Percentiles rank a stretch among this genome's conserved stretches.
Evolutionary conservation across 2,113 vertebrate genomes (phyloP).

Genomic region (Albula glossodonta): DNA sequence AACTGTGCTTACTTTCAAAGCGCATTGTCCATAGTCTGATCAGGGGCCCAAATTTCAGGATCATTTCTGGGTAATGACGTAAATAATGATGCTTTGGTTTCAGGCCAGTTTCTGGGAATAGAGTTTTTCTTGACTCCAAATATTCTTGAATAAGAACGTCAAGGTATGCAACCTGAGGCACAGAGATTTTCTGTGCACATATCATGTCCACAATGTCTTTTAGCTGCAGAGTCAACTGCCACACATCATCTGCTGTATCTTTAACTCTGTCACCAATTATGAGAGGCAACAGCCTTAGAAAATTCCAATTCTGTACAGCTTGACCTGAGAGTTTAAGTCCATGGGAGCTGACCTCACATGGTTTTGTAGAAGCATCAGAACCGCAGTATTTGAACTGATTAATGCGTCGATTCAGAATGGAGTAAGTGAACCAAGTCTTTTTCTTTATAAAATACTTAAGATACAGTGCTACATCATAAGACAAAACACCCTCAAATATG

Average conservation of each 20-base stretch:
- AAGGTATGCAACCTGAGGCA: slow-evolving; percentile 34
- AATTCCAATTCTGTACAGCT: too few relatives aligned
- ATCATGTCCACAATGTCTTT: slow-evolving; percentile 41
- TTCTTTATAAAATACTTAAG: too few relatives aligned
- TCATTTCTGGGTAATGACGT: slow-evolving; percentile 22
- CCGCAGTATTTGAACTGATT: too few relatives aligned
- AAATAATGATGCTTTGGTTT: slow-evolving; percentile 38
- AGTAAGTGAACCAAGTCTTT: too few relatives aligned
- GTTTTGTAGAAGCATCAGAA: too few relatives aligned
- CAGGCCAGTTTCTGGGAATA: slow-evolving; percentile 31
- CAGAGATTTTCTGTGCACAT: slow-evolving; percentile 30
- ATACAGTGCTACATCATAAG: too few relatives aligned
- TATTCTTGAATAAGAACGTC: slow-evolving; percentile 42
- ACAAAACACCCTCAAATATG: slow-evolving; percentile 11
- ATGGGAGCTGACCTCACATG: too few relatives aligned
- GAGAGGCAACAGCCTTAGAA: too few relatives aligned
- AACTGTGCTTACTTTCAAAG: slow-evolving; percentile 38
- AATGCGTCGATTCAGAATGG: too few relatives aligned
- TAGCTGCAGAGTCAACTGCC: slow-evolving; percentile 31
- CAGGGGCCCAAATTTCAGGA: slow-evolving; percentile 31
- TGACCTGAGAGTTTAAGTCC: too few relatives aligned
- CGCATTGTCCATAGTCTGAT: slow-evolving; percentile 32
- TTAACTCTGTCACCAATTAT: too few relatives aligned
- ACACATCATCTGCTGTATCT: background rate
- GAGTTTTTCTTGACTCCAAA: slow-evolving; percentile 29